A percentile compares a stretch with the other conserved stretches of the same genome.
Evolutionary conservation across 2,113 vertebrate genomes (phyloP).

Genomic region (Sapajus apella): DNA sequence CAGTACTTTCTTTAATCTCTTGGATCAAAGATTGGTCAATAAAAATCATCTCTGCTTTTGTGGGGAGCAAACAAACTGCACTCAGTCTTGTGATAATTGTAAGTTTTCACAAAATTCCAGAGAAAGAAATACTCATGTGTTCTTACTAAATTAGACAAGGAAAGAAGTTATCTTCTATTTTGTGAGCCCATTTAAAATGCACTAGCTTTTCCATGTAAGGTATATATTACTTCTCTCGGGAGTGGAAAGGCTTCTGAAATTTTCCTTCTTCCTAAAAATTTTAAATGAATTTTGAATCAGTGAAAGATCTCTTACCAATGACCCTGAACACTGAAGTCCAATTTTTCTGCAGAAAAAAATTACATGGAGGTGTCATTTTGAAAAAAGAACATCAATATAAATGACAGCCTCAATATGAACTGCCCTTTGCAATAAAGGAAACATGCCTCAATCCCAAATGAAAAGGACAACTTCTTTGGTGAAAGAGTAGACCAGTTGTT

Average conservation of each 20-base stretch:
- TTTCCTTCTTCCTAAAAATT: conserved; percentile 67
- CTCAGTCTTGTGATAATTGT: conserved; percentile 83
- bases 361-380: conserved; percentile 80
- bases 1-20: conserved; percentile 91
- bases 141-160: conserved; percentile 66
- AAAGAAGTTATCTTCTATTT: conserved; percentile 55
- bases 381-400: conserved; percentile 82
- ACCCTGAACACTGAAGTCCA: conserved; percentile 81
- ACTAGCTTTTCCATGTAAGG: conserved; percentile 55
- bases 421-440: conserved; percentile 81
- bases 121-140: conserved; percentile 54
- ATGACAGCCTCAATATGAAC: conserved; percentile 82
- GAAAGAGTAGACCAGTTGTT: conserved; percentile 68
- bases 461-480: conserved; percentile 76
- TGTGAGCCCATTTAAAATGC: not conserved
- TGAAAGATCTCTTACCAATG: conserved; percentile 81
- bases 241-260: conserved; percentile 18
- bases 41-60: conserved; percentile 90
- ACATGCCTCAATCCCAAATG: conserved; percentile 70
- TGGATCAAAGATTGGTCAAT: conserved; percentile 92
- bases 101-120: conserved; percentile 82
- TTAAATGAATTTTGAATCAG: conserved; percentile 82
- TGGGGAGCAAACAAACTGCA: conserved; percentile 87
- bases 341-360: conserved; percentile 82
- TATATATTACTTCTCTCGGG: conserved; percentile 20